Percentiles rank a stretch among this genome's conserved stretches.
Evolutionary conservation across 2,113 vertebrate species (phyloP).

Genomic region (Todiramphus saurophagus): DNA sequence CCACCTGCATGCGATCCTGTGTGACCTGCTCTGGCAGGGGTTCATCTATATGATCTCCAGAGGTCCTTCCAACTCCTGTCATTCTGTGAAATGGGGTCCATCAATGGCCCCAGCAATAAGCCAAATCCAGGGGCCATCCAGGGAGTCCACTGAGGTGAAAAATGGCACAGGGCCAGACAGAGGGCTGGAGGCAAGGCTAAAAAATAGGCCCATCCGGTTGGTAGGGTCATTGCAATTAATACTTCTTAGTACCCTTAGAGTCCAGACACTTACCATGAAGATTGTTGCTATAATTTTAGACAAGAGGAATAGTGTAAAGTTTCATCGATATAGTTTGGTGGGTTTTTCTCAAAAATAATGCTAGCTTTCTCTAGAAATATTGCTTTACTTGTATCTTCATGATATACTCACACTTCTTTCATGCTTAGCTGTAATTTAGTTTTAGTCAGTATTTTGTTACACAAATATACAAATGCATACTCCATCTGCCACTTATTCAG

Average conservation of each 20-base stretch:
- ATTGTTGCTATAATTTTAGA: background rate
- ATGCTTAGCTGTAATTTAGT: background rate
- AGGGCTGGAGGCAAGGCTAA: background rate
- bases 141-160: background rate
- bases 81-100: background rate
- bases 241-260: background rate
- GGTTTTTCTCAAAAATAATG: rapidly evolving
- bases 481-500: background rate
- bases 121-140: background rate
- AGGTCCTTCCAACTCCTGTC: no score
- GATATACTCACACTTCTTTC: background rate
- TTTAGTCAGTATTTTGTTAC: background rate
- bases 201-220: background rate
- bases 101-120: rapidly evolving
- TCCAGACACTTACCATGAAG: background rate
- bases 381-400: background rate
- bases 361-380: background rate
- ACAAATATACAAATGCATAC: background rate
- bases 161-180: background rate
- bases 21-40: no score
- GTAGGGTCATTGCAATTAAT: background rate
- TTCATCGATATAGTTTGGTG: background rate
- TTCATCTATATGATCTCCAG: no score
- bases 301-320: background rate
- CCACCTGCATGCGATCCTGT: no score